Conservation (phyloP, 2,797 vertebrate species). For the Florisuga fusca region DNA sequence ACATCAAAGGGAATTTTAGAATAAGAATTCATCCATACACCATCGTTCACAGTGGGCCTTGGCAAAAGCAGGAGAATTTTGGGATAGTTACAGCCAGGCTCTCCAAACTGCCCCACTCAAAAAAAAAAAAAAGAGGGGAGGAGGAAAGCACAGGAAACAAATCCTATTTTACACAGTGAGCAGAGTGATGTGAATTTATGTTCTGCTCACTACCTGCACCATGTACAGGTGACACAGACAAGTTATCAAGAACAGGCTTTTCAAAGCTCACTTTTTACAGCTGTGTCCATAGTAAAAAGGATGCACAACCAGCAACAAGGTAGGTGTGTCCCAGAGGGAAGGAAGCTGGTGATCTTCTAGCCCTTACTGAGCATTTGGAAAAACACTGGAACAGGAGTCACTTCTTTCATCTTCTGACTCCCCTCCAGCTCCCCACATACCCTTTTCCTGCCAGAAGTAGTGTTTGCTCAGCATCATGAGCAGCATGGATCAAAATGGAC, state of each 20-base stretch:
- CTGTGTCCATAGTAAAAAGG: not conserved
- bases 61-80: not conserved
- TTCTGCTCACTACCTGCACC: not conserved
- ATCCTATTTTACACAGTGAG: not conserved
- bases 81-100: not conserved
- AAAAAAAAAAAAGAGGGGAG: not conserved
- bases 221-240: not conserved
- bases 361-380: not conserved
- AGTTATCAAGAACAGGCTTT: not conserved
- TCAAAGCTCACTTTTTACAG: not conserved
- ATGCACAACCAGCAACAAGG: not conserved
- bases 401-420: not conserved
- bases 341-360: not conserved
- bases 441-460: not conserved
- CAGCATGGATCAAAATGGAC: not conserved
- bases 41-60: conserved; percentile 1
- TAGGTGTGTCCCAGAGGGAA: not conserved
- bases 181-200: not conserved
- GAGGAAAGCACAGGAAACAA: not conserved
- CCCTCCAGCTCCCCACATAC: not conserved
- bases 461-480: fast-evolving
- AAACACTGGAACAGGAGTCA: not conserved
- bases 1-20: conserved; percentile 33
- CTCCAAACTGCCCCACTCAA: not conserved
- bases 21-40: not conserved